Evolutionary conservation across 2,113 vertebrate species (phyloP).

Genomic region (Climacteris rufus): DNA sequence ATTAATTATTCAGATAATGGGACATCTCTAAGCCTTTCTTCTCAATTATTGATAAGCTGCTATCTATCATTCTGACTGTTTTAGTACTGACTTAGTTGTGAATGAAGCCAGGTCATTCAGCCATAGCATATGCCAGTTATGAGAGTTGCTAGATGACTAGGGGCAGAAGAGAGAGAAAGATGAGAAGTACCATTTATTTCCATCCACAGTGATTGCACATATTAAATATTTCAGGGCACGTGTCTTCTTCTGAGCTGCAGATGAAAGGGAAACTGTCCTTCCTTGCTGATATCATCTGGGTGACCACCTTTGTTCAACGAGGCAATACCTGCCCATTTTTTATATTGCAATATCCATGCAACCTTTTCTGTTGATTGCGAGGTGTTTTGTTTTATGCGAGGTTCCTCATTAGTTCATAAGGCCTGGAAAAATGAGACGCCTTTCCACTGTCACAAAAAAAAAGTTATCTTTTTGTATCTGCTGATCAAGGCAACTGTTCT

Average conservation of each 20-base stretch:
- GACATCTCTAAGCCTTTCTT: constrained; percentile 79
- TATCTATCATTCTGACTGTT: constrained; percentile 77
- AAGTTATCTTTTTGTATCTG: constrained; percentile 27
- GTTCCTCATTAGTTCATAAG: neutral
- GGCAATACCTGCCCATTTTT: neutral
- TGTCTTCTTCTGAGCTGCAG: neutral
- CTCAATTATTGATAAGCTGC: constrained; percentile 80
- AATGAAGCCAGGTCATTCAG: constrained; percentile 75
- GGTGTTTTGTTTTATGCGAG: neutral
- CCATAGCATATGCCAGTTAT: constrained; percentile 66
- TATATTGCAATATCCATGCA: neutral
- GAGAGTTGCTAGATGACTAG: neutral
- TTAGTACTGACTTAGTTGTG: constrained; percentile 75
- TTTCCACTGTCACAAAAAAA: neutral
- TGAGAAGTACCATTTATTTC: neutral
- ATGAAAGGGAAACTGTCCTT: neutral
- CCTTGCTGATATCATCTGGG: neutral
- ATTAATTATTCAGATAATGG: constrained; percentile 85
- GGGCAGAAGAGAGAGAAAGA: neutral
- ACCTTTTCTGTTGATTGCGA: constrained; percentile 21
- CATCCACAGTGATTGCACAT: neutral
- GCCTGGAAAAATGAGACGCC: neutral
- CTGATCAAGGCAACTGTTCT: constrained; percentile 28
- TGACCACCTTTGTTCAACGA: neutral
- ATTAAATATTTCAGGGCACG: neutral